phyloP scores from a whole-genome alignment of 2,797 vertebrate species.

The Hydrophis major region DNA sequence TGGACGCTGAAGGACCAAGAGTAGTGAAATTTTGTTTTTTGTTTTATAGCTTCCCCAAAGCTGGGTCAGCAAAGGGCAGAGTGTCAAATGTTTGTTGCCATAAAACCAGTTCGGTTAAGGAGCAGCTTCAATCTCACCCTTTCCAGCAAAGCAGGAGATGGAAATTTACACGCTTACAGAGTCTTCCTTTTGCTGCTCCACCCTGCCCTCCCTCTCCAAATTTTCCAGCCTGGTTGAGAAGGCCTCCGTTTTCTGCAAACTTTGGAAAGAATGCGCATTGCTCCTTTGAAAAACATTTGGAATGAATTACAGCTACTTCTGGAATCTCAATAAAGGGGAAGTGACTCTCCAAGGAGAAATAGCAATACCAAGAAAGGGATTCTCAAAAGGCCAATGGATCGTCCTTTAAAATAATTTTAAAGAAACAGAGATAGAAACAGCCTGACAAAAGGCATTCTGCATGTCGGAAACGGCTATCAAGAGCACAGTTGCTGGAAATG shows the following conservation, averaged over 20 bases:
- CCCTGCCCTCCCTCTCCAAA: background rate
- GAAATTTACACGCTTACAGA: background rate
- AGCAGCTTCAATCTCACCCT: background rate
- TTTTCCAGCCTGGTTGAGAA: slow-evolving; percentile 63
- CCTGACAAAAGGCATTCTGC: background rate
- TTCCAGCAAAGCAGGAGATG: background rate
- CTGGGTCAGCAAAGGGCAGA: background rate
- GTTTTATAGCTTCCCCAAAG: background rate
- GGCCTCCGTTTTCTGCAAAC: slow-evolving; percentile 71
- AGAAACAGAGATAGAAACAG: background rate
- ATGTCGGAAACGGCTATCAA: background rate
- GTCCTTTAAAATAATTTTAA: slow-evolving; percentile 48
- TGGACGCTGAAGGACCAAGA: background rate
- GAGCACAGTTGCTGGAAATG: background rate
- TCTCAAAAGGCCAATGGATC: slow-evolving; percentile 63
- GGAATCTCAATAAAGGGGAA: slow-evolving; percentile 79
- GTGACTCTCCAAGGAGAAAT: slow-evolving; percentile 73
- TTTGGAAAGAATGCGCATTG: slow-evolving; percentile 76
- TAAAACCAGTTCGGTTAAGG: background rate
- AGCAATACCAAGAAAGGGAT: slow-evolving; percentile 73
- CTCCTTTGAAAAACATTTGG: slow-evolving; percentile 79
- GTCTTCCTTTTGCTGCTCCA: background rate
- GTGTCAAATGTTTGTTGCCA: background rate
- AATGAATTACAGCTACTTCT: slow-evolving; percentile 80
- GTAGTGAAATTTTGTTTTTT: background rate